Evolutionary conservation across 1,140 invertebrate genomes (phyloP).

Genomic region (Drosophila kohkoa): DNA sequence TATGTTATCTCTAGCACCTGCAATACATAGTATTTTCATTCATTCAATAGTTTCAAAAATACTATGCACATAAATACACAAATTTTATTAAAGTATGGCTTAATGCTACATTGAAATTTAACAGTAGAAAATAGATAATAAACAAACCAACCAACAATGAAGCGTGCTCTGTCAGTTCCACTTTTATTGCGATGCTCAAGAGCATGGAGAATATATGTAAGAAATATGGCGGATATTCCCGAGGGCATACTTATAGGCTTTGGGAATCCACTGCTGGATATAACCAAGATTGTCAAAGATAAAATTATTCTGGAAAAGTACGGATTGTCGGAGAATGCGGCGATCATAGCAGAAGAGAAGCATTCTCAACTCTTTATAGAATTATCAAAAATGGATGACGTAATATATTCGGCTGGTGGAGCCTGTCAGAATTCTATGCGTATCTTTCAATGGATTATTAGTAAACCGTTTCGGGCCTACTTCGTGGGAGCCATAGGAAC

Average conservation of each 20-base stretch:
- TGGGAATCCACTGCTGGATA: slow-evolving; percentile 71
- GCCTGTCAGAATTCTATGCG: slow-evolving; percentile 97
- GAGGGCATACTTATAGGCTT: slow-evolving; percentile 57
- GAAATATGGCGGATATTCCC: slow-evolving; percentile 34
- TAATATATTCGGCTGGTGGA: slow-evolving; percentile 90
- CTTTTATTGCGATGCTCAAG: not conserved
- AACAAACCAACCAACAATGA: not conserved
- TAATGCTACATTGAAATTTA: not conserved
- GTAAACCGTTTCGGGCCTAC: slow-evolving; percentile 90
- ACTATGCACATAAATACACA: not conserved
- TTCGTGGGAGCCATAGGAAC: slow-evolving; percentile 97
- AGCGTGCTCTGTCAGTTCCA: not conserved
- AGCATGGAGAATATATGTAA: not conserved
- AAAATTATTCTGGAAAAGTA: slow-evolving; percentile 90
- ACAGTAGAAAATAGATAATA: not conserved
- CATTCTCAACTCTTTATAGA: slow-evolving; percentile 90
- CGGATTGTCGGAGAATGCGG: slow-evolving; percentile 94
- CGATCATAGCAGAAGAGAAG: slow-evolving; percentile 96
- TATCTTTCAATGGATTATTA: slow-evolving; percentile 96
- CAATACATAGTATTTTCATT: not conserved
- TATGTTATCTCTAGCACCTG: no score
- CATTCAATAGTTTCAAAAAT: not conserved
- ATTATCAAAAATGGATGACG: slow-evolving; percentile 88
- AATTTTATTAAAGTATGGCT: not conserved
- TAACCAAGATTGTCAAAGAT: slow-evolving; percentile 46